Evolutionary conservation across 2,113 vertebrate species (phyloP), one percentile per base, ranked within the genome.

Genomic region (Plecturocebus donacophilus): DNA sequence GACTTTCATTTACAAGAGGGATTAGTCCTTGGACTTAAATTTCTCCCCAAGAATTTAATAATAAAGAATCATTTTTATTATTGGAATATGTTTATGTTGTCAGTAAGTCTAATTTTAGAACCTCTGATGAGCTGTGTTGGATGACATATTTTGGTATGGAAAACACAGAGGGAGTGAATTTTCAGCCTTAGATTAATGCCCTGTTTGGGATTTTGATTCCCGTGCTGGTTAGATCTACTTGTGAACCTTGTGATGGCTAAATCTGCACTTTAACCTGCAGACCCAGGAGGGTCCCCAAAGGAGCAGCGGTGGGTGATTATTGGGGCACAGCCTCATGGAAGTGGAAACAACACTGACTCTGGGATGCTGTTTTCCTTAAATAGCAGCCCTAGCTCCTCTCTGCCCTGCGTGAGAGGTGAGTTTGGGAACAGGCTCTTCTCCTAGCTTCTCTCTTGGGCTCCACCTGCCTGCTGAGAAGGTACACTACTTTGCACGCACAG

Each of bases 61-160:
- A 84, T 49, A 87, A 70, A 97, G 27, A 47, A 12, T 9, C 19
- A 40, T 87, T 84, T 84, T 92, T 90, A 61, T 90, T 80, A 68
- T 81, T 90, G 66, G 40, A 96, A 70, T 94, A 68, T 90, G 66
- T 94, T 91, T 86, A 61, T 54, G 21, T 84, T 94, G 77, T 94
- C 87, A 90, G 54, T 91, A 64, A 58, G 64, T 90, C 64, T 94
- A 73, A 91, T 89, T 94, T 94, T 54, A 76, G 85, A 96, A 68
- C 17, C 32, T 89, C 64, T 25, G n/a, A 80, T 90, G 64, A 54
- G 2, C 47, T 83, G 13, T 71, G 20, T 42, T 58, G 11, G n/a
- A 68, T 54, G 70, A 32, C 23, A 16, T 84, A 40, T 76, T 95
- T 97, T 70, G 40, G 35, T 47, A 70, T 40, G 54, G 77, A 27